Percentiles rank a stretch among this genome's conserved stretches.
These are phyloP conservation scores for Sericinus montela DNA, from an alignment of 2,888 invertebrate genomes.

Conservation along the genomic window DNA sequence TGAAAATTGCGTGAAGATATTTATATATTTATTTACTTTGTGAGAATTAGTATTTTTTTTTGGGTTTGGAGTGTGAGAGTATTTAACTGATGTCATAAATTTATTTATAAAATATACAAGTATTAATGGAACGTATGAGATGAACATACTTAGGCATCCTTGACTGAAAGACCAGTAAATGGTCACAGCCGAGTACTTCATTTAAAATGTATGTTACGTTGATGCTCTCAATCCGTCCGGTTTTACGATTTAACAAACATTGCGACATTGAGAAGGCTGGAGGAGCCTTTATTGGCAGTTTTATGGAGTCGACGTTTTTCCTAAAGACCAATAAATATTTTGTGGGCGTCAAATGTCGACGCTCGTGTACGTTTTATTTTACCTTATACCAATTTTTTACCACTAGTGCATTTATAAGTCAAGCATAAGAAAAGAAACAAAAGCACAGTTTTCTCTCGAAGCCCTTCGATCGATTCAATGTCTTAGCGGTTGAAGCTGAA, in stretches of 20 bases:
- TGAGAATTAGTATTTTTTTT: no score
- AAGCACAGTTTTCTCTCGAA: no score
- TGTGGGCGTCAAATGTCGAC: slow-evolving; percentile 11
- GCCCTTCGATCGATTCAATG: no score
- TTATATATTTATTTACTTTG: no score
- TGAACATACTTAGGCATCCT: neutral
- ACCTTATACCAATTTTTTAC: slow-evolving; percentile 5
- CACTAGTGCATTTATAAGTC: no score
- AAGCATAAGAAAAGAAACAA: no score
- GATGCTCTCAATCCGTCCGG: neutral
- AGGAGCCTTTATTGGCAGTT: slow-evolving; percentile 14
- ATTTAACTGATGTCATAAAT: no score
- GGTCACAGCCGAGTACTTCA: neutral
- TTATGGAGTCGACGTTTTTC: slow-evolving; percentile 15
- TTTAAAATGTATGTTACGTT: slow-evolving; percentile 3
- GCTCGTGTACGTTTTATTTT: neutral
- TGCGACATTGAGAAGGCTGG: slow-evolving; percentile 9
- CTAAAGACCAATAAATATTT: slow-evolving; percentile 8
- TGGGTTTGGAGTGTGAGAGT: no score
- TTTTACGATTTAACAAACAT: slow-evolving; percentile 9
- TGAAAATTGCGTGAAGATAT: no score
- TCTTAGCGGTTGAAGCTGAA: no score
- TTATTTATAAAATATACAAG: no score
- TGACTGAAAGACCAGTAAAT: neutral
- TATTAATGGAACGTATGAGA: no score